phyloP scores from a whole-genome alignment of 2,888 invertebrate species.

The Odontocolon sp. region DNA sequence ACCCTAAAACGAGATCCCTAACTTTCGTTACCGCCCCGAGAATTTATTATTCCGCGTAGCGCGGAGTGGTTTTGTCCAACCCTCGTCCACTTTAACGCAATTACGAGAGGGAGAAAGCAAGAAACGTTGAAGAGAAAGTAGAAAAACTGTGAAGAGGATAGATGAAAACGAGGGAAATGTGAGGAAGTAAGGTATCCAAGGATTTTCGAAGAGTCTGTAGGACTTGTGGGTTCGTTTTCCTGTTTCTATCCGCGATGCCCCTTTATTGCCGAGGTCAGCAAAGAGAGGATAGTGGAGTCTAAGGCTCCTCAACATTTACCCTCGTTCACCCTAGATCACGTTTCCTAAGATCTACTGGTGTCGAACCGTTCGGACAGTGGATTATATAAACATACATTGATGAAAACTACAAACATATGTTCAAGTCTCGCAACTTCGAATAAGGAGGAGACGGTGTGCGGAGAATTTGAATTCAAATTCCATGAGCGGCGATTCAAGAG shows the following conservation, averaged over 20 bases:
- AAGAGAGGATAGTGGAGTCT: constrained; percentile 25
- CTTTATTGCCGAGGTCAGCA: constrained; percentile 59
- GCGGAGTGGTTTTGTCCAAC: constrained; percentile 70
- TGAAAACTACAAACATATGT: constrained; percentile 7
- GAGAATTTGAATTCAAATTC: constrained; percentile 21
- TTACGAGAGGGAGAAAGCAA: constrained; percentile 41
- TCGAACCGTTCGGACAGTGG: constrained; percentile 9
- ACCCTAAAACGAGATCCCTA: constrained; percentile 66
- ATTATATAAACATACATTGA: constrained; percentile 21
- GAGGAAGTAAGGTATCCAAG: constrained; percentile 40
- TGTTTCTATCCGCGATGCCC: constrained; percentile 51
- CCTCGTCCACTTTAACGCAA: constrained; percentile 79
- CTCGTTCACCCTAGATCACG: constrained; percentile 14
- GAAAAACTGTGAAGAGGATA: constrained; percentile 5
- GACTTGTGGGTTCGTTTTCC: constrained; percentile 38
- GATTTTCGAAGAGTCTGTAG: constrained; percentile 49
- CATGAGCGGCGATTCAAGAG: background rate
- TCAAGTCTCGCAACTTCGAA: background rate
- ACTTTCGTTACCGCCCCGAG: constrained; percentile 69
- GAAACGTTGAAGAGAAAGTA: constrained; percentile 17
- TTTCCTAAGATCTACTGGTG: constrained; percentile 6
- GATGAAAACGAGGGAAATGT: constrained; percentile 38
- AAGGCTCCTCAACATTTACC: constrained; percentile 31
- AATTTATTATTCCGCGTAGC: constrained; percentile 73
- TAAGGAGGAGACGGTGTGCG: background rate